Evolutionary conservation across 2,888 invertebrate species (phyloP).

Genomic region (Epirrhoe alternata): DNA sequence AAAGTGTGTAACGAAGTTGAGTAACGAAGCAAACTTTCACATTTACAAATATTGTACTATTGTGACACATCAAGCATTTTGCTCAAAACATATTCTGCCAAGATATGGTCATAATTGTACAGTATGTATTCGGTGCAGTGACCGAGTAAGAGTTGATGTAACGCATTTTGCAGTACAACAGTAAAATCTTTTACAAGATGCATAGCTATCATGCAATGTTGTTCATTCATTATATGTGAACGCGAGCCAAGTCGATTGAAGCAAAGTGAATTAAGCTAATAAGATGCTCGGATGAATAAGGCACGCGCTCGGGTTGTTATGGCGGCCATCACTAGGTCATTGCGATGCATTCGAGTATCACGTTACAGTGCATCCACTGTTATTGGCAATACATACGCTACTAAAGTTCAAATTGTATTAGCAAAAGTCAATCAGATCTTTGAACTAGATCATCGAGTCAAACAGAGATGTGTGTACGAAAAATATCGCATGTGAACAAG

Average conservation of each 20-base stretch:
- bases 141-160: conserved; percentile 17
- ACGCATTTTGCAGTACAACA: conserved; percentile 9
- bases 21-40: background rate
- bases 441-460: background rate
- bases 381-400: conserved; percentile 1
- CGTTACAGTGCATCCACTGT: conserved; percentile 49
- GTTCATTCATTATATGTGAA: conserved; percentile 35
- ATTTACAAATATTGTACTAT: background rate
- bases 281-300: conserved; percentile 50
- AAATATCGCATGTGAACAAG: background rate
- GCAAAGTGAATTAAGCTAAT: conserved; percentile 57
- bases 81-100: background rate
- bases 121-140: conserved; percentile 11
- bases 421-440: background rate
- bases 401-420: background rate
- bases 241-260: conserved; percentile 42
- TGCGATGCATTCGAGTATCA: conserved; percentile 50
- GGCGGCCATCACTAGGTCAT: conserved; percentile 59
- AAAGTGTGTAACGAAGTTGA: background rate
- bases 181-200: conserved; percentile 12
- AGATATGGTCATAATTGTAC: background rate
- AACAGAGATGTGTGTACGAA: background rate
- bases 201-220: conserved; percentile 25
- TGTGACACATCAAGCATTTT: background rate
- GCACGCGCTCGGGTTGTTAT: conserved; percentile 55